These are phyloP conservation scores for Amphipoea lucens DNA, from an alignment of 2,888 invertebrate genomes.

Conservation along the genomic window DNA sequence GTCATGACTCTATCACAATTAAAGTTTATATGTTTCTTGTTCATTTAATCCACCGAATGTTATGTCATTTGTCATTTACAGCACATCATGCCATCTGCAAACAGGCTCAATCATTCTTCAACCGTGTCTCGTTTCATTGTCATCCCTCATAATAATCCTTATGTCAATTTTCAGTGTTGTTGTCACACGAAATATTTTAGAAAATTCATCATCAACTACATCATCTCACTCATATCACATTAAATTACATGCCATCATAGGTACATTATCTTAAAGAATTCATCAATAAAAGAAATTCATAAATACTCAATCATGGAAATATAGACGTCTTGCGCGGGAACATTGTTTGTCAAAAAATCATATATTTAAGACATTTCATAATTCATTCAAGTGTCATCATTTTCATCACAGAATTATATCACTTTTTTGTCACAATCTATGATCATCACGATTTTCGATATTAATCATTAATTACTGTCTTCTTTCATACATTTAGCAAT, in stretches of 20 bases:
- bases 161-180: background rate
- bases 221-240: too few species aligned
- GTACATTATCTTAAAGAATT: too few species aligned
- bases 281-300: background rate
- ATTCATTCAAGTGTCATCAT: background rate
- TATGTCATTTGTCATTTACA: background rate
- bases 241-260: background rate
- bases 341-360: background rate
- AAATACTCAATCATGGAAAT: background rate
- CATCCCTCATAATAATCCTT: background rate
- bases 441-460: background rate
- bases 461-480: background rate
- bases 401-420: background rate
- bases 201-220: background rate
- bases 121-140: background rate
- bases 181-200: background rate
- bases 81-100: background rate
- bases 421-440: background rate
- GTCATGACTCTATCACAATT: background rate
- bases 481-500: background rate
- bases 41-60: background rate
- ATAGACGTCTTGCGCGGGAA: constrained; percentile 27
- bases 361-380: background rate
- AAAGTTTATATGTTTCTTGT: background rate
- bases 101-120: background rate